Base-by-base conservation (phyloP, 2,797 vertebrate species). In the Rhabdophis nuchalis region DNA sequence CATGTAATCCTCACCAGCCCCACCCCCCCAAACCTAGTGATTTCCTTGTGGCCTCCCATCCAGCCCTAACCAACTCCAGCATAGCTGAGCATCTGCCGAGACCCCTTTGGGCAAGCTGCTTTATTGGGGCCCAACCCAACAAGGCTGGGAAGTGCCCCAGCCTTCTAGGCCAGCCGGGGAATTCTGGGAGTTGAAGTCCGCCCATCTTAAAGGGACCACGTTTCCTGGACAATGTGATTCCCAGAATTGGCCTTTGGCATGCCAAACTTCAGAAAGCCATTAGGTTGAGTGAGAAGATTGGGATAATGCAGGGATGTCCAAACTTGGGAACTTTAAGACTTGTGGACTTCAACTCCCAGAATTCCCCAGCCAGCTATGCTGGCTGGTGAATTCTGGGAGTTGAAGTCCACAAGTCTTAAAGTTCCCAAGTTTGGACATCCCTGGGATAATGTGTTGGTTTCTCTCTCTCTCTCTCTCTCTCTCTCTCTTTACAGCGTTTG, bases 401-500 rank as follows among this genome's bases (percentile, higher is more conserved):
- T n/a, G n/a, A n/a, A n/a, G n/a, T n/a, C n/a, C n/a, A n/a, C n/a
- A n/a, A n/a, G n/a, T n/a, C n/a, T n/a, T n/a, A n/a, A n/a, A n/a
- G n/a, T n/a, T n/a, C n/a, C n/a, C n/a, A n/a, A n/a, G n/a, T n/a
- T n/a, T n/a, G n/a, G n/a, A n/a, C n/a, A n/a, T n/a, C n/a, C n/a
- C n/a, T 23, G 10, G 32, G 68, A 0, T 7, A 4, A 41, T 77
- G 20, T 10, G 2, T 2, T 25, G 5, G 12, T 0, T 11, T 77
- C 32, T 92, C 68, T 20, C 64, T 93, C 88, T 23, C 53, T 94
- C 88, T 92, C 61, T 23, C 64, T 94, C n/a, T 77, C 32, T 92
- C 68, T 20, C 88, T 20, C 56, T 94, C 88, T 68, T 36, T 52
- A n/a, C 95, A 99, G 98, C 98, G 98, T 94, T 97, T 99, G 96